Base-by-base conservation (phyloP, 2,113 vertebrate genomes). In the Triplophysa rosa region DNA sequence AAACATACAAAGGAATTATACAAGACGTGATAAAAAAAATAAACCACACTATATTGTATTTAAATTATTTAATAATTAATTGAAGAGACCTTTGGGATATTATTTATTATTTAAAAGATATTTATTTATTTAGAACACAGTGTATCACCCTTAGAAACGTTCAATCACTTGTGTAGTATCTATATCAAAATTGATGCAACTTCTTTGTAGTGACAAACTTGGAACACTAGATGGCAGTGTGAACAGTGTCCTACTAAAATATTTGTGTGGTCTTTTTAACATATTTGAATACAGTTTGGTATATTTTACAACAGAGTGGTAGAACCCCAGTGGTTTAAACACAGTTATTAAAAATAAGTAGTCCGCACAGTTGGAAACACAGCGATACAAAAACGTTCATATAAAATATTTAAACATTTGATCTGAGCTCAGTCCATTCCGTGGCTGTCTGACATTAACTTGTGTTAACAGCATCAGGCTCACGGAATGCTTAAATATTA, bases 191-290 rank as follows among this genome's bases (percentile, higher is more conserved):
- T 72, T 42, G 21, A 59, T 14, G 58, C 17, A 8, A 10, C 40
- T n/a, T 19, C 8, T 42, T 24, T 58, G 19, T 72, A 24, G 70
- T 72, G 33, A n/a, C 29, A 59, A 42, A 33, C 13, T 56, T 58
- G n/a, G 19, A 74, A 63, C 71, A 63, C 58, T 62, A 63, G 71
- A 47, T 63, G 58, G 71, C 71, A 63, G 58, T 47, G 21, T 26
- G 42, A 47, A 74, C 52, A 37, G 19, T 69, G 16, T 24, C 24
- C 14, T 37, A 40, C 13, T 24, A 74, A 74, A 49, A 74, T 58
- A 10, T 62, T 61, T 62, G 21, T 26, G 14, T 62, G 40, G 23
- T 26, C 58, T 69, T 6, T 52, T 33, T 33, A 29, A 70, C 67
- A 70, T 13, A 12, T 45, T 11, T 45, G 9, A 45, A 45, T 11